phyloP scores from a whole-genome alignment of 2,888 invertebrate genomes.

The Julus scandinavius region DNA sequence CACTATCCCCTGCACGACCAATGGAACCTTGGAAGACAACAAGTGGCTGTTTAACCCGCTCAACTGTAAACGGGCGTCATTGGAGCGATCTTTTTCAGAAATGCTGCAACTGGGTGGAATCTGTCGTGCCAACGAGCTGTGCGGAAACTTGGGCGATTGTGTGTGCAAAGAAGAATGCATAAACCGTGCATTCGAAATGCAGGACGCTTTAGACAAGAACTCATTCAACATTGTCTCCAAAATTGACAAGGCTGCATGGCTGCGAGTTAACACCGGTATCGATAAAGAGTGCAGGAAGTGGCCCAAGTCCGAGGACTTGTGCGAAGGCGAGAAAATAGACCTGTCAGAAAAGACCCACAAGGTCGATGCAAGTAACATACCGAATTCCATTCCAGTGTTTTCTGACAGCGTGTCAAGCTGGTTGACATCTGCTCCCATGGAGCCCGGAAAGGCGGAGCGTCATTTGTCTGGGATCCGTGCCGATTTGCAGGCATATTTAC shows the following conservation, averaged over 20 bases:
- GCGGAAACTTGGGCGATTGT: neutral
- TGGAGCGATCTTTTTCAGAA: neutral
- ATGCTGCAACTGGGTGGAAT: neutral
- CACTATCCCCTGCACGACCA: neutral
- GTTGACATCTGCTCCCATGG: neutral
- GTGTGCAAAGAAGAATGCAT: conserved; percentile 12
- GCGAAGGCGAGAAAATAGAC: conserved; percentile 24
- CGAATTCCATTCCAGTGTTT: neutral
- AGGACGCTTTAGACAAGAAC: neutral
- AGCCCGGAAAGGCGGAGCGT: neutral
- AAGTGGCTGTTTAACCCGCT: neutral
- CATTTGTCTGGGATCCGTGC: neutral
- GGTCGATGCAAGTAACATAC: neutral
- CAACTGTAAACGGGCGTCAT: neutral
- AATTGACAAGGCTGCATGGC: neutral
- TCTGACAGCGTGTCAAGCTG: neutral
- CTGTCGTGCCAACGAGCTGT: conserved; percentile 32
- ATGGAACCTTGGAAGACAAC: neutral
- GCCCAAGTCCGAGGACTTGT: neutral
- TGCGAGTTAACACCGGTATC: neutral
- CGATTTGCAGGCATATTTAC: neutral
- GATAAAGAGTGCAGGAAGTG: neutral
- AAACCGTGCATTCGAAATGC: neutral
- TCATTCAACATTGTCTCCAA: neutral
- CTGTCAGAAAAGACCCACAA: neutral